A percentile compares a stretch with the other conserved stretches of the same genome.
Conservation (phyloP, 2,888 invertebrate genomes). For the Calameuta filiformis region DNA sequence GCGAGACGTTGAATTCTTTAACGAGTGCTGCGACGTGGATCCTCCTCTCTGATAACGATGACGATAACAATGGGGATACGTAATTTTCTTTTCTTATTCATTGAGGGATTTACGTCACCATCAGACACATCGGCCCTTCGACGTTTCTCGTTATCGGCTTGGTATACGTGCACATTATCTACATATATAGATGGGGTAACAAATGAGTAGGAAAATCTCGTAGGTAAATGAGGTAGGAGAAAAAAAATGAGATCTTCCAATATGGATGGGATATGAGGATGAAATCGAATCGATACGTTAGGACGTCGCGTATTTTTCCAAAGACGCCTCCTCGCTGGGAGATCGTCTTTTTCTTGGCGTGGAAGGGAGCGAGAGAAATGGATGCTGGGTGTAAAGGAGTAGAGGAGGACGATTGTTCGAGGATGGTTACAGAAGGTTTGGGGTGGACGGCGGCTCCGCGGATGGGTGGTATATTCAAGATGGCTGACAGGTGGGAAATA, state of each 20-base stretch:
- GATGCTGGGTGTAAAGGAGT: not conserved
- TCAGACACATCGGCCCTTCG: not conserved
- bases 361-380: not conserved
- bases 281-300: not conserved
- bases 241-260: not conserved
- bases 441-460: not conserved
- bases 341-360: not conserved
- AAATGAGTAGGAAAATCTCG: not conserved
- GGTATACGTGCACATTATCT: not conserved
- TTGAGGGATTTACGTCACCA: not conserved
- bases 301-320: not conserved
- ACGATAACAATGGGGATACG: not conserved
- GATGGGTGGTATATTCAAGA: constrained; percentile 3
- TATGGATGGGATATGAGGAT: not conserved
- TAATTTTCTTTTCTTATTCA: not conserved
- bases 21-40: not conserved
- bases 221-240: not conserved
- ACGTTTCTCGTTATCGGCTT: not conserved
- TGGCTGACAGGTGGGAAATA: constrained; percentile 3
- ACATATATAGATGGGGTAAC: not conserved
- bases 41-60: not conserved
- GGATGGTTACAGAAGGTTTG: not conserved
- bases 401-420: not conserved
- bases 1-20: not conserved
- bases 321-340: not conserved